Evolutionary conservation across 92 coral and sea anemone genomes (phyloP).

Genomic region (Epizoanthus rinbou): DNA sequence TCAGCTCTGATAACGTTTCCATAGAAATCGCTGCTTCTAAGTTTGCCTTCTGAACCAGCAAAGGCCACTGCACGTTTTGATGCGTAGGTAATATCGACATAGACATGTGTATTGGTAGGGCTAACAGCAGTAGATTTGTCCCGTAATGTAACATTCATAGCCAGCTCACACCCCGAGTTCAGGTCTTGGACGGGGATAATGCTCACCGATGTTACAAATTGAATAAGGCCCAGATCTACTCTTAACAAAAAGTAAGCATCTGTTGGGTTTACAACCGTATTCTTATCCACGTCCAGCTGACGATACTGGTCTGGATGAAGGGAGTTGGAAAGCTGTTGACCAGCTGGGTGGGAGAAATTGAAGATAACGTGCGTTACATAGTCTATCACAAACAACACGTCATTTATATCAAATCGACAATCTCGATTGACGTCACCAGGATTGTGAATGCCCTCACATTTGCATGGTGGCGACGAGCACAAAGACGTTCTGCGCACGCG

Average conservation of each 20-base stretch:
- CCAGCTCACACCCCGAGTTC: constrained; percentile 48
- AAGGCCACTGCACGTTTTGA: constrained; percentile 33
- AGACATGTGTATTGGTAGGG: constrained; percentile 35
- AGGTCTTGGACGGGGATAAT: constrained; percentile 56
- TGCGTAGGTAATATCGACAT: constrained; percentile 53
- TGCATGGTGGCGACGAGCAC: constrained; percentile 44
- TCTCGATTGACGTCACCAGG: constrained; percentile 67
- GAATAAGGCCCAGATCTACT: constrained; percentile 47
- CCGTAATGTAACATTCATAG: constrained; percentile 51
- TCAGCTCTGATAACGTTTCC: constrained; percentile 58
- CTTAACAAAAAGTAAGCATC: constrained; percentile 63
- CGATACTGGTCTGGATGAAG: constrained; percentile 30
- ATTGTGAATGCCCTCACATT: constrained; percentile 18
- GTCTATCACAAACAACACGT: constrained; percentile 53
- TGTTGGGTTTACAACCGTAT: constrained; percentile 56
- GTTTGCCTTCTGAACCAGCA: constrained; percentile 44
- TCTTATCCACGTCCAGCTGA: constrained; percentile 58
- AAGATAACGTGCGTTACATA: constrained; percentile 38
- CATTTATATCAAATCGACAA: constrained; percentile 56
- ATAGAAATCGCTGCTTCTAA: constrained; percentile 41
- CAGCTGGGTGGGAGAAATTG: constrained; percentile 41
- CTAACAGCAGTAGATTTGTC: constrained; percentile 39
- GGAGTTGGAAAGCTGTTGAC: constrained; percentile 31
- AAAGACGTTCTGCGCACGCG: constrained; percentile 57
- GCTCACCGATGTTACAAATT: constrained; percentile 41